Percentiles rank a stretch among this genome's conserved stretches.
phyloP scores from a whole-genome alignment of 2,888 invertebrate genomes.

The Pollenia amentaria region DNA sequence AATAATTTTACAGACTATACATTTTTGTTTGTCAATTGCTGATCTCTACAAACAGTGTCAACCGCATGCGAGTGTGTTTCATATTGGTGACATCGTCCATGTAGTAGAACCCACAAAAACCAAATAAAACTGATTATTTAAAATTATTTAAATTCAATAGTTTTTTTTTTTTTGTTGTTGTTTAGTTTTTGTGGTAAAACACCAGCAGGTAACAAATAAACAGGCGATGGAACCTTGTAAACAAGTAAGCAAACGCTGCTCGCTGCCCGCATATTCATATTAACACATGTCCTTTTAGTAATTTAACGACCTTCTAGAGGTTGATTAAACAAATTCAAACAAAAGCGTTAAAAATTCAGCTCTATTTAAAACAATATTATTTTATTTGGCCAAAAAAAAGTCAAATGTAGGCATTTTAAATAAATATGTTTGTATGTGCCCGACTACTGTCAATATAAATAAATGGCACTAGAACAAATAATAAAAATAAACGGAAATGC shows the following conservation, averaged over 20 bases:
- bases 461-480: constrained; percentile 3
- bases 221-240: not conserved
- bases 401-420: constrained; percentile 10
- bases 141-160: constrained; percentile 61
- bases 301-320: constrained; percentile 50
- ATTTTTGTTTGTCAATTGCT: constrained; percentile 28
- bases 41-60: constrained; percentile 51
- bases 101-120: constrained; percentile 59
- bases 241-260: not conserved
- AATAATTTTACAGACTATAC: constrained; percentile 1
- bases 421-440: not conserved
- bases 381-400: constrained; percentile 20
- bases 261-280: constrained; percentile 2
- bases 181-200: constrained; percentile 36
- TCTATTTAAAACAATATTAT: constrained; percentile 11
- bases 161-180: constrained; percentile 5
- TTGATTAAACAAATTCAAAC: constrained; percentile 21
- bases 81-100: constrained; percentile 30
- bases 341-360: not conserved
- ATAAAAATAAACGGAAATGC: not conserved
- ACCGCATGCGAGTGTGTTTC: constrained; percentile 43
- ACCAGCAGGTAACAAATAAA: constrained; percentile 41
- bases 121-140: constrained; percentile 64
- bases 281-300: constrained; percentile 46
- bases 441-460: not conserved